These are phyloP conservation scores for Ellobium chinense DNA, from an alignment of 2,888 invertebrate species.

Conservation along the genomic window DNA sequence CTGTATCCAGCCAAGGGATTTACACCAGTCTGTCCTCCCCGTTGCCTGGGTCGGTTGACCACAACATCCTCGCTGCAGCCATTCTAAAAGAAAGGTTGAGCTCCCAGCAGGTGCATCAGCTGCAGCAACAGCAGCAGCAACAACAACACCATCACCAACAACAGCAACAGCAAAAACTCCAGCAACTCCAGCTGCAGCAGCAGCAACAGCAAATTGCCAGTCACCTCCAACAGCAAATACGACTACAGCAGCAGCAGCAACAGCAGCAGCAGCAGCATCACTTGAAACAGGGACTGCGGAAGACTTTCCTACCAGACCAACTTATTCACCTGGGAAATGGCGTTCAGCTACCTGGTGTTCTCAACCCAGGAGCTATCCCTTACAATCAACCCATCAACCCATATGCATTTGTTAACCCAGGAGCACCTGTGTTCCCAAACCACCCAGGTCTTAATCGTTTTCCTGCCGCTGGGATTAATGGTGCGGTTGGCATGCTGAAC, in stretches of 20 bases:
- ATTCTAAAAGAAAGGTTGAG: slow-evolving; percentile 11
- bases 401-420: slow-evolving; percentile 35
- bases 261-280: slow-evolving; percentile 35
- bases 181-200: slow-evolving; percentile 25
- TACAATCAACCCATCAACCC: slow-evolving; percentile 30
- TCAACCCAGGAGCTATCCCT: slow-evolving; percentile 8
- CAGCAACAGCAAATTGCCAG: slow-evolving; percentile 33
- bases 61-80: slow-evolving; percentile 9
- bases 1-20: background rate
- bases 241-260: slow-evolving; percentile 26
- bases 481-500: slow-evolving; percentile 22
- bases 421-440: slow-evolving; percentile 4
- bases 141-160: slow-evolving; percentile 45
- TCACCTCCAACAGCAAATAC: slow-evolving; percentile 40
- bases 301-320: slow-evolving; percentile 24
- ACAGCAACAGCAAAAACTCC: slow-evolving; percentile 34
- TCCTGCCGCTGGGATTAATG: slow-evolving; percentile 5
- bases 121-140: slow-evolving; percentile 33
- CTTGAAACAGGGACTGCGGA: background rate
- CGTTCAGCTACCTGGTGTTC: background rate
- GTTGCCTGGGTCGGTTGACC: background rate
- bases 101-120: background rate
- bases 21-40: background rate
- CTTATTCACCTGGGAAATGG: slow-evolving; percentile 28
- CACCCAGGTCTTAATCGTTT: slow-evolving; percentile 28